These are phyloP conservation scores for Acomys russatus DNA, from an alignment of 2,797 vertebrate genomes.

Conservation along the genomic window DNA sequence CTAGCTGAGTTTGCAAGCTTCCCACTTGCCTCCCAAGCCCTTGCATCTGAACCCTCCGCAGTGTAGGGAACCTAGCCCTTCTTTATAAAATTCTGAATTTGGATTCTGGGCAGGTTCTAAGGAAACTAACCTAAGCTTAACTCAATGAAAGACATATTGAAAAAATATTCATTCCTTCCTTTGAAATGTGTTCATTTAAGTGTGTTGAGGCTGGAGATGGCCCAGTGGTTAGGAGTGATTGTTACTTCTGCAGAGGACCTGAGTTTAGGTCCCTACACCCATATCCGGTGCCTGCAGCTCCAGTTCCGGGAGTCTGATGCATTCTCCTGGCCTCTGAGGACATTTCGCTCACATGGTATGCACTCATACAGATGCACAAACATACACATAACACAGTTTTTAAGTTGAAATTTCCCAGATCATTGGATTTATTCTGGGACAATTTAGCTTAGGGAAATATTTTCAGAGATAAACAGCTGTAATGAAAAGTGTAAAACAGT, in stretches of 20 bases:
- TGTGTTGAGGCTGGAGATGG: background rate
- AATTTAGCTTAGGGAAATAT: background rate
- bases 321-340: background rate
- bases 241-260: background rate
- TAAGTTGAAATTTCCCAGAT: slow-evolving; percentile 38
- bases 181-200: slow-evolving; percentile 3
- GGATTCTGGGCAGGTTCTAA: background rate
- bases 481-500: background rate
- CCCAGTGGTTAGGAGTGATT: background rate
- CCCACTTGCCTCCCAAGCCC: background rate
- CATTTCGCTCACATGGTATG: background rate
- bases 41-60: slow-evolving; percentile 17
- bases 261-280: background rate
- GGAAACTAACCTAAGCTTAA: slow-evolving; percentile 12
- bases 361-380: background rate
- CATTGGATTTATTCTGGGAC: background rate
- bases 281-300: background rate
- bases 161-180: slow-evolving; percentile 19
- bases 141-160: background rate
- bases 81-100: slow-evolving; percentile 3
- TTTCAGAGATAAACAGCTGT: slow-evolving; percentile 20
- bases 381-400: background rate
- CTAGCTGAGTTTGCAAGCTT: slow-evolving; percentile 16
- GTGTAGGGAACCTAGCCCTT: background rate
- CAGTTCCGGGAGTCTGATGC: background rate